Percentiles rank a stretch among this genome's conserved stretches.
phyloP scores from a whole-genome alignment of 2,888 invertebrate genomes.

The Macrophya annulata region DNA sequence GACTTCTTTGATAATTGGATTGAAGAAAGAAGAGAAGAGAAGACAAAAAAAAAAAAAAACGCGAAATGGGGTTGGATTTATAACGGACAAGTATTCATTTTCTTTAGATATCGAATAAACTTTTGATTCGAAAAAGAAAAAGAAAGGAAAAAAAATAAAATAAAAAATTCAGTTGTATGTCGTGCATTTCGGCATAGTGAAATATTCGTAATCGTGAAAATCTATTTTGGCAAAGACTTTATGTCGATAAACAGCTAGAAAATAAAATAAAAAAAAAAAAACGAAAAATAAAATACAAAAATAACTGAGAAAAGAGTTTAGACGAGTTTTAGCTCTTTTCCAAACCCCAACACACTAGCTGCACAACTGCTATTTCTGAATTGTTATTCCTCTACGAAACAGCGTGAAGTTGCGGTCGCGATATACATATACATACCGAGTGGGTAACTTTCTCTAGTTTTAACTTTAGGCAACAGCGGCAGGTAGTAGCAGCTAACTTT shows the following conservation, averaged over 20 bases:
- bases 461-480: conserved; percentile 1
- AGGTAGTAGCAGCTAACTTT: conserved; percentile 22
- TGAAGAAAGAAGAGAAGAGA: background rate
- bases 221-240: background rate
- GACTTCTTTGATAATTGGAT: conserved; percentile 29
- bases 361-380: conserved; percentile 37
- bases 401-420: conserved; percentile 5
- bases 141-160: background rate
- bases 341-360: background rate
- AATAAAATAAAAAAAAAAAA: no score
- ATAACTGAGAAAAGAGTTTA: background rate
- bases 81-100: background rate
- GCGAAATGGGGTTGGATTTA: background rate
- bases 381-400: conserved; percentile 38
- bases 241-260: no score
- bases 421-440: conserved; percentile 19
- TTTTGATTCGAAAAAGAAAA: no score
- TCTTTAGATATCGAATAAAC: background rate
- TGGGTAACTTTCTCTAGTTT: conserved; percentile 29
- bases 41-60: background rate
- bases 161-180: background rate
- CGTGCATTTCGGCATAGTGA: background rate
- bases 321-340: background rate
- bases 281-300: no score
- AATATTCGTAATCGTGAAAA: background rate